These are phyloP conservation scores for Eupithecia subumbrata DNA, from an alignment of 2,888 invertebrate genomes.

Conservation along the genomic window DNA sequence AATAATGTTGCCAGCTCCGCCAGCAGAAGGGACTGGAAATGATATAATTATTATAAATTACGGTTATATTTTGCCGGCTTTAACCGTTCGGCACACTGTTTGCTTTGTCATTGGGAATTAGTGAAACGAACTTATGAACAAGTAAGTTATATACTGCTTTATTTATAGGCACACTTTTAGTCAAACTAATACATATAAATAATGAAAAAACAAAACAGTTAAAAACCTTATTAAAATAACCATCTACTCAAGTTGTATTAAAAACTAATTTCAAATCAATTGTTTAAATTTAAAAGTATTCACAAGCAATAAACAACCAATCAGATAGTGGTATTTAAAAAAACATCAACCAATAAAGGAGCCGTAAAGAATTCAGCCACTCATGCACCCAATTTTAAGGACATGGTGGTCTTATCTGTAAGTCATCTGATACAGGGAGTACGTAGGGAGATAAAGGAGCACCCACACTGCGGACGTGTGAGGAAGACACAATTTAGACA, in stretches of 20 bases:
- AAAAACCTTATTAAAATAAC: neutral
- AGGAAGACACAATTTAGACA: neutral
- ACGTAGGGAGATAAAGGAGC: slow-evolving; percentile 47
- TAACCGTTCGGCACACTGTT: slow-evolving; percentile 18
- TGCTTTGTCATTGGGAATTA: slow-evolving; percentile 22
- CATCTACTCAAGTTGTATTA: neutral
- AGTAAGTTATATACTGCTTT: neutral
- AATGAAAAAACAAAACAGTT: neutral
- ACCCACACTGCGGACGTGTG: slow-evolving; percentile 49
- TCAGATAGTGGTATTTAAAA: neutral
- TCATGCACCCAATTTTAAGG: slow-evolving; percentile 61
- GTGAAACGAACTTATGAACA: neutral
- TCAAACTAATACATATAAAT: neutral
- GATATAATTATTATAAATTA: slow-evolving; percentile 36
- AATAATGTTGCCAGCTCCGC: slow-evolving; percentile 57
- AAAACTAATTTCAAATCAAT: neutral
- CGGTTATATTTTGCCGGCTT: slow-evolving; percentile 24
- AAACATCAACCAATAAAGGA: slow-evolving; percentile 52
- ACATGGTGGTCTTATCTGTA: slow-evolving; percentile 44
- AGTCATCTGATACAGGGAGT: slow-evolving; percentile 56
- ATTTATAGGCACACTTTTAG: neutral
- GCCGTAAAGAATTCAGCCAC: slow-evolving; percentile 60
- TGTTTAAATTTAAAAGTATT: no score
- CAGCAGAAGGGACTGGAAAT: slow-evolving; percentile 44
- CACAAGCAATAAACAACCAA: neutral